Evolutionary conservation across 2,113 vertebrate genomes (phyloP).

Genomic region (Petromus typicus): DNA sequence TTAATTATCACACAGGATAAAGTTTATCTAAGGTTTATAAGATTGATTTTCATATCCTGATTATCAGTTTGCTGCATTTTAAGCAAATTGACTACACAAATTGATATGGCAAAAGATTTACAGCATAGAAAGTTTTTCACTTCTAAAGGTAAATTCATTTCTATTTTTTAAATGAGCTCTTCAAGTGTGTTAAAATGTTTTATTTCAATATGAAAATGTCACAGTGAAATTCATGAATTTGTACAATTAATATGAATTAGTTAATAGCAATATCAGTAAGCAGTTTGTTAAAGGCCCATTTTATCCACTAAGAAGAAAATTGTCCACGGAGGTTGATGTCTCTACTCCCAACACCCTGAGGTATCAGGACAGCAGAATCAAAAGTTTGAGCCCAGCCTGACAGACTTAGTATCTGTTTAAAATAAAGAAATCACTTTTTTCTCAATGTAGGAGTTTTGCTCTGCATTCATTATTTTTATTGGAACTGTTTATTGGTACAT

Average conservation of each 20-base stretch:
- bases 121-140: background rate
- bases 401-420: background rate
- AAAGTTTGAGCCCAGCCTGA: background rate
- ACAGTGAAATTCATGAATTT: background rate
- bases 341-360: background rate
- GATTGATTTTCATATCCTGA: background rate
- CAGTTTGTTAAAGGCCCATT: background rate
- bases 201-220: background rate
- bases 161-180: background rate
- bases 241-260: background rate
- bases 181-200: background rate
- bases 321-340: background rate
- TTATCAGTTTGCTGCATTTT: background rate
- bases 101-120: background rate
- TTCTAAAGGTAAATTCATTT: background rate
- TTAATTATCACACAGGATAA: background rate
- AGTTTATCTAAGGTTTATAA: background rate
- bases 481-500: too few relatives aligned
- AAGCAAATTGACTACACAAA: background rate
- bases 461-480: too few relatives aligned
- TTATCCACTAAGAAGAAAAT: background rate
- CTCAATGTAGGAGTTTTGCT: too few relatives aligned
- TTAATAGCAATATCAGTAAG: conserved; percentile 27
- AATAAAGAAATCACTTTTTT: background rate
- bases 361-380: background rate